Evolutionary conservation across 1,140 invertebrate species (phyloP), one percentile per base, ranked within the genome.

Genomic region (Listronotus bonariensis): DNA sequence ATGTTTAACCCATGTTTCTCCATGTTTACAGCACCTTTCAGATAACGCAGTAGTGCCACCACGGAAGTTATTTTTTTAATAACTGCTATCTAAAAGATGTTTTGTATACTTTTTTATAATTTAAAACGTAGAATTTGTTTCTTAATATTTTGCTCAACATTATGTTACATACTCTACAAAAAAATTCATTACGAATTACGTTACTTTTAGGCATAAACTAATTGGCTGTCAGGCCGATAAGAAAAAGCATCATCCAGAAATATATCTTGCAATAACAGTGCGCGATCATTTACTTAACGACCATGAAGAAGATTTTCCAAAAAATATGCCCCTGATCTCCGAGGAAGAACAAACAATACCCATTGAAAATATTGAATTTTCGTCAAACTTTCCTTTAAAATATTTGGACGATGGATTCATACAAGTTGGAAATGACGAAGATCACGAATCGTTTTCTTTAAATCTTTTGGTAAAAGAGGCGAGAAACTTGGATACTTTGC

Each of bases 251-350:
- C 80, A 79, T 69, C 83, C 82, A 11, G 79, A 84, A 65, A 62
- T 85, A 31, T 72, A 78, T 42, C 17, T 84, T n/a, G 77, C 77
- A n/a, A 70, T 85, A 26, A 78, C 76, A 34, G 77, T 85, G 40
- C 74, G 80, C 41, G 80, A 84, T 65, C 69, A 70, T 31, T 56
- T 77, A 18, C 57, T 70, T 26, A 68, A 69, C 55, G 48, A 52
- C 32, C 10, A 49, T 7, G 53, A 65, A 42, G 40, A 63, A 38
- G 14, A 34, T 26, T 14, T 17, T 5, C 10, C 32, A 31, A 43
- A 48, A 3, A 20, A 53, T 11, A 65, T 63, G 60, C 70, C 70
- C 9, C 58, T 66, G 5, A 68, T 71, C 26, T 67, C 60, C 10
- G 70, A 71, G 55, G 69, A 66, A 45, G 69, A 71, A 9, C 43